Evolutionary conservation across 2,113 vertebrate genomes (phyloP), one percentile per base, ranked within the genome.

Genomic region (Hipposideros armiger): DNA sequence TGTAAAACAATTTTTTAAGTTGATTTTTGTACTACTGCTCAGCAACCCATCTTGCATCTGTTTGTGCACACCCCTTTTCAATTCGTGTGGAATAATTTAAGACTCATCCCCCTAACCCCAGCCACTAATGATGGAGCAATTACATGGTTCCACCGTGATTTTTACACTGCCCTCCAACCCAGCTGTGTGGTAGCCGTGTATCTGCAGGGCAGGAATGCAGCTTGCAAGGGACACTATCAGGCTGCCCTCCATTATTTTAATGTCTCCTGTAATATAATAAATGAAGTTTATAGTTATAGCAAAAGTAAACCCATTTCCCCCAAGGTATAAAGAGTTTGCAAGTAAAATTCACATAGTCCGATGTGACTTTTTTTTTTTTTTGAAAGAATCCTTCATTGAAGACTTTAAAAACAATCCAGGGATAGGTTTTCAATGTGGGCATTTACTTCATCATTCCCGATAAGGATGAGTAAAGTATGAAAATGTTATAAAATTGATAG

Each of bases 261-360:
- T 87, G 93, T 95, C 92, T 95, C 76, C 87, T 94, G n/a, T 94
- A 95, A 95, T 96, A 74, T 89, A 90, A 95, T 92, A 94, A 97
- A 95, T 94, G 87, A 92, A 94, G 45, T 88, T 97, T 96, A 82
- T 82, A 74, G 66, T 96, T 93, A 91, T 1, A 91, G 85, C 95
- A 95, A 94, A 92, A 92, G 47, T 70, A 95, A 94, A 80, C 73
- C 56, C 76, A 36, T 76, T 76, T 15, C n/a, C 93, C 84, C 30
- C 56, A 94, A 86, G 77, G 67, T 92, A 56, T 77, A 94, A 96
- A 80, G 50, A 64, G 19, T 77, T 56, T 86, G 52, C 52, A 92
- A 93, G 73, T 78, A 91, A 85, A 60, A 93, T 89, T 91, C 42
- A 66, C 20, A 30, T 67, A 45, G 40, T 45, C 72, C 89, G 47